Evolutionary conservation across 2,888 invertebrate genomes (phyloP), one percentile per base, ranked within the genome.

Genomic region (Leucoma salicis): DNA sequence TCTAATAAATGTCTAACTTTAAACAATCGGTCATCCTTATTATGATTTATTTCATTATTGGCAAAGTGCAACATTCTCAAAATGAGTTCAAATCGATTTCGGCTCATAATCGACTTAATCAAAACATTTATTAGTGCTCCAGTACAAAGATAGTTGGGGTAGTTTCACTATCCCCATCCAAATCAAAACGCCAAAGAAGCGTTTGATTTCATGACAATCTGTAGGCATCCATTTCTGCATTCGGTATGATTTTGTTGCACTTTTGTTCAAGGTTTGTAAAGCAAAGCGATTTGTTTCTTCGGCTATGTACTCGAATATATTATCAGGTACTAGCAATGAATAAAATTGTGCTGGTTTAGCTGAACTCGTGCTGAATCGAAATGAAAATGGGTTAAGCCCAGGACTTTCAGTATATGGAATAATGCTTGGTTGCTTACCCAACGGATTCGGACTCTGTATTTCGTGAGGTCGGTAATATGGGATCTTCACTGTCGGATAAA

Each of bases 351-450:
- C 28, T 10, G 28, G 28, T 4, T 5, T 12, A 28, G 16, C 28
- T 15, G 15, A 8, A 15, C 21, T 10, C 33, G 21, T 14, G 39
- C 12, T 39, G 27, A 27, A 31, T 39, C 35, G 35, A 24, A 46
- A 34, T 31, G 46, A 39, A 38, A 38, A 35, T 24, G 42, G 42
- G 31, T 42, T 46, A 10, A 42, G 35, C 15, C 33, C 42, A 10
- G 36, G 42, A 6, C 15, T 35, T 44, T 44, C 39, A 44, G 41
- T 49, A 49, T 25, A 49, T 34, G 41, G 44, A 41, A 49, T 44
- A 31, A 49, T 32, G 37, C 36, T 34, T 38, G 39, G 41, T 35
- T 44, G 48, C 35, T 42, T 41, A 44, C 48, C 41, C 6, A 16
- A 16, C 6, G 16, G 16, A 16, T 16, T n/a, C 16, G 6, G 6